Evolutionary conservation across 2,113 vertebrate species (phyloP).

Genomic region (Mesocricetus auratus): DNA sequence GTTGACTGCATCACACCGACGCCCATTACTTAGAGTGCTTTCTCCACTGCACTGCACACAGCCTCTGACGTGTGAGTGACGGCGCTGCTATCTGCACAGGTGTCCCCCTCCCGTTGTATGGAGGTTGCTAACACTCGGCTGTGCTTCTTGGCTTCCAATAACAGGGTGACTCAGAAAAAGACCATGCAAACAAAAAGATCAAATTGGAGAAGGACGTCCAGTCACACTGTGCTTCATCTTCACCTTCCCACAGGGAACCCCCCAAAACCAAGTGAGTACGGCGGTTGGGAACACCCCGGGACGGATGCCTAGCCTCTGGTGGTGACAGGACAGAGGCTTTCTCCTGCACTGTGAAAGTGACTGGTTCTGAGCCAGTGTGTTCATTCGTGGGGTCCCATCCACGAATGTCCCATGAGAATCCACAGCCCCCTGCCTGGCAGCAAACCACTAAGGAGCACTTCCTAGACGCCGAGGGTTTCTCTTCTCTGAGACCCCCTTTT

Average conservation of each 20-base stretch:
- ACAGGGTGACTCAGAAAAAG: constrained; percentile 77
- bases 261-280: constrained; percentile 79
- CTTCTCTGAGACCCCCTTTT: background rate
- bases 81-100: background rate
- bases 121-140: background rate
- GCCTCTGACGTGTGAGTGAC: too few relatives aligned
- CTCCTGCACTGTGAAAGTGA: background rate
- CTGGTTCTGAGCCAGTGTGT: background rate
- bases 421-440: background rate
- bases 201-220: constrained; percentile 77
- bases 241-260: constrained; percentile 74
- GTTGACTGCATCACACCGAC: too few relatives aligned
- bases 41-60: accelerated
- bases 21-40: background rate
- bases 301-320: accelerated
- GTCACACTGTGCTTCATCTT: constrained; percentile 29
- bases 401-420: background rate
- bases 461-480: background rate
- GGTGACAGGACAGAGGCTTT: background rate
- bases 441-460: background rate
- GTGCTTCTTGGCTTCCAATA: background rate
- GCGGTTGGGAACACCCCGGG: accelerated
- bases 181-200: constrained; percentile 71
- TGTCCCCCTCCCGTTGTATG: background rate
- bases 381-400: background rate